Evolutionary conservation across 2,888 invertebrate species (phyloP).

Genomic region (Volucella zonaria): DNA sequence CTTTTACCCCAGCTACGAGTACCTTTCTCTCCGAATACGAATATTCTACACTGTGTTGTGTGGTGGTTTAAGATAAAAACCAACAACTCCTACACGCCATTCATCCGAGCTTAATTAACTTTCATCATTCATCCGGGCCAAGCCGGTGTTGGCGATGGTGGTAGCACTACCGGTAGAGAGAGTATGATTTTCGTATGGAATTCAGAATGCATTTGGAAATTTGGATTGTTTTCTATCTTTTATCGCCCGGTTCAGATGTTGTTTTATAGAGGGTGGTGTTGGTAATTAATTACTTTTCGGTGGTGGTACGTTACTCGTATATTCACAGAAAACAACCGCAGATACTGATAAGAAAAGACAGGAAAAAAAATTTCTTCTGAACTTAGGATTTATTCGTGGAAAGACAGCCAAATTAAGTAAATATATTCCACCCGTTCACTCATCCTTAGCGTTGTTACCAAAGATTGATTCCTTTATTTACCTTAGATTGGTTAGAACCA

Average conservation of each 20-base stretch:
- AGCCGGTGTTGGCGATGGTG: neutral
- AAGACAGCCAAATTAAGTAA: slow-evolving; percentile 11
- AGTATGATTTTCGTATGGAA: neutral
- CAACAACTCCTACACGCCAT: slow-evolving; percentile 37
- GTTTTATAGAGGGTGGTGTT: neutral
- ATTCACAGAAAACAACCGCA: slow-evolving; percentile 27
- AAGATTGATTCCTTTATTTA: slow-evolving; percentile 39
- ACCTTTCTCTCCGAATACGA: neutral
- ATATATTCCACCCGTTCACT: neutral
- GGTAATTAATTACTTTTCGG: slow-evolving; percentile 69
- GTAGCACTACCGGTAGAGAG: neutral
- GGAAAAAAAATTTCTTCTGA: slow-evolving; percentile 29
- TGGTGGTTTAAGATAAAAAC: slow-evolving; percentile 58
- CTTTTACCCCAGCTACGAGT: neutral
- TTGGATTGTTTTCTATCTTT: slow-evolving; percentile 49
- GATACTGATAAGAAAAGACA: slow-evolving; percentile 4
- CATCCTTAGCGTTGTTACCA: slow-evolving; percentile 12
- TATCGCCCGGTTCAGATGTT: neutral
- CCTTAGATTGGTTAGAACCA: slow-evolving; percentile 3
- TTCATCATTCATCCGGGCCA: slow-evolving; percentile 51
- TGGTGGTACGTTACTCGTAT: slow-evolving; percentile 37
- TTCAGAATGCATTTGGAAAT: slow-evolving; percentile 22
- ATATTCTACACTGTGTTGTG: neutral
- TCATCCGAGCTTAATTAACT: slow-evolving; percentile 65
- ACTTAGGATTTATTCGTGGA: slow-evolving; percentile 48